Evolutionary conservation across 2,113 vertebrate species (phyloP), one percentile per base, ranked within the genome.

Genomic region (Etheostoma spectabile): DNA sequence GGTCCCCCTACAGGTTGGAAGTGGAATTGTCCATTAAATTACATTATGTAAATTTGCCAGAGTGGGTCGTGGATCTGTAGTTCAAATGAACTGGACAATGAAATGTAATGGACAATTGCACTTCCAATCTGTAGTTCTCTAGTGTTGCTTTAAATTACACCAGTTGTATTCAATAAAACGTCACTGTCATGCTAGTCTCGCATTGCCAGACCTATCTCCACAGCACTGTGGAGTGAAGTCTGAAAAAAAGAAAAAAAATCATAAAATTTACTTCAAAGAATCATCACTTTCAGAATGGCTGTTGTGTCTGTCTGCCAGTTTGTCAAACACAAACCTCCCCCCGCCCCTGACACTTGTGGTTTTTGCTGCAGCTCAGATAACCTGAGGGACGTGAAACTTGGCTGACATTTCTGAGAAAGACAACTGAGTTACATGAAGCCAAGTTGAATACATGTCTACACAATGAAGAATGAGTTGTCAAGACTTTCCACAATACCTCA

Each of bases 361-460:
- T 90, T 52, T 86, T 75, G 24, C 52, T 80, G 56, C 63, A 53
- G 55, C 63, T 74, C 61, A 19, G 77, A 56, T 76, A 80, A 86
- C 27, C 45, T 77, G 48, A 62, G 1, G 74, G 46, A 75, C 52
- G 27, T 48, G 88, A 86, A 82, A 87, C 74, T 24, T 38, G 3
- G 52, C n/a, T 77, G 89, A 91, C 89, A 90, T 93, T 92, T 93
- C 82, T 85, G 67, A 87, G 89, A 85, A 92, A 56, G 6, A 61
- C 42, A 61, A 33, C 7, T 8, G 16, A 55, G 62, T 83, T 82
- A 65, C 46, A 24, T 52, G 86, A 86, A 91, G 48, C 5, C 74
- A 88, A 76, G 62, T 60, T 62, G 62, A 65, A 64, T 80, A 12
- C 14, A 70, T 76, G 24, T 46, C 80, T 61, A 62, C 59, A 59